Base-by-base conservation (phyloP, 2,797 vertebrate species). In the Halcyon badia region DNA sequence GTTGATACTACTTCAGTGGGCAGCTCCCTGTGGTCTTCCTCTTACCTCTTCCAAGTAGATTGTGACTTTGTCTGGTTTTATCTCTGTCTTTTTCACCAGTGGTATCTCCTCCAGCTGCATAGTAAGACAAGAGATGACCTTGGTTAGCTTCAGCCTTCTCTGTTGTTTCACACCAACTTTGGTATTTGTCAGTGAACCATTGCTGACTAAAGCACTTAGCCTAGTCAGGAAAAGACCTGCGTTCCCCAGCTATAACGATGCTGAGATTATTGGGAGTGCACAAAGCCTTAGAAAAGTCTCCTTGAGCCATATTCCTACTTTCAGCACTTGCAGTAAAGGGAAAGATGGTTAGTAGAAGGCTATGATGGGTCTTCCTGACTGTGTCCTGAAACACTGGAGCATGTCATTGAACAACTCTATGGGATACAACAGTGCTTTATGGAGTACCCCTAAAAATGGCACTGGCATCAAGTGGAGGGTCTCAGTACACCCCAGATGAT, bases 31-130 rank as follows among this genome's bases (percentile, higher is more conserved):
- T 61, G 25, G 5, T 73, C 35, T 52, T 91, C 58, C 44, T 71
- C 96, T 96, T 95, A 97, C 97, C 88, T 97, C 82, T 81, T 97
- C 96, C 71, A 97, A 60, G 83, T 97, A 97, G 80, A 96, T 39
- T 22, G 41, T 96, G 61, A 91, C 28, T 89, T 96, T 83, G 33
- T 95, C 94, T 80, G 90, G 89, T 39, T 95, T 90, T 57, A 28
- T 33, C 37, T 97, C 96, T 31, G 77, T 94, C 90, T 90, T 97
- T 84, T 97, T 97, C 73, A 95, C 83, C 0, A 91, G 41, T 3
- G 65, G 11, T 49, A 87, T 48, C 46, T 87, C 79, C 84, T 97
- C 58, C 64, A 97, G 73, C 97, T 97, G 33, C 35, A 30, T 4
- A 56, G 49, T 22, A 93, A 85, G 57, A 54, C 39, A 83, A 83